These are phyloP conservation scores for Macrosteles quadrilineatus DNA, from an alignment of 1,140 invertebrate genomes.

Conservation along the genomic window DNA sequence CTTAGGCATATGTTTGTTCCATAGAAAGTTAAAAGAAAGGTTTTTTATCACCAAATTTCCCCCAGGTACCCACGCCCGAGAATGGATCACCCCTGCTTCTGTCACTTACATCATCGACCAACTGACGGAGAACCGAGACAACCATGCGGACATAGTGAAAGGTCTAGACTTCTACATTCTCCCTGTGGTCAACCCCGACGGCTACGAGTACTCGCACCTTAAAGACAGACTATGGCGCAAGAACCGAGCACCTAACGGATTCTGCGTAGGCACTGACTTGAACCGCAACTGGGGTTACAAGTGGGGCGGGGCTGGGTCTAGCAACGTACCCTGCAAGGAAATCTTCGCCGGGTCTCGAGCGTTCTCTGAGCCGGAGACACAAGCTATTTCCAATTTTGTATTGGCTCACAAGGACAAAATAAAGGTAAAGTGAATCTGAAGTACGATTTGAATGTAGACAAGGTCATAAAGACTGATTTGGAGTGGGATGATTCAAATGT, in stretches of 20 bases:
- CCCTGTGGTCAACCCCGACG: conserved; percentile 64
- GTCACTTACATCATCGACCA: conserved; percentile 69
- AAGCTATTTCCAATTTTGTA: conserved; percentile 49
- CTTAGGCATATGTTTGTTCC: too few species aligned
- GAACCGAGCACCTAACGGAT: conserved; percentile 57
- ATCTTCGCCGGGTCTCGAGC: conserved; percentile 74
- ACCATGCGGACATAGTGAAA: conserved; percentile 67
- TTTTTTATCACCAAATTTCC: too few species aligned
- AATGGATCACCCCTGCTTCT: conserved; percentile 79
- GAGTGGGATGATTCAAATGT: too few species aligned
- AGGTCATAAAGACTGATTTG: too few species aligned
- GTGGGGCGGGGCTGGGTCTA: conserved; percentile 73
- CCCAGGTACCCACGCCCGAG: conserved; percentile 67
- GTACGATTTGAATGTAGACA: too few species aligned
- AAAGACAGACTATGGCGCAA: conserved; percentile 81
- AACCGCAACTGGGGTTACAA: conserved; percentile 71
- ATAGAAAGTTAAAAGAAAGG: too few species aligned
- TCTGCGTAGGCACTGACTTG: conserved; percentile 60
- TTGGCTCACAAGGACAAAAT: conserved; percentile 37
- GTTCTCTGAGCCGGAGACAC: conserved; percentile 85
- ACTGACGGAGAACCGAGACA: conserved; percentile 71
- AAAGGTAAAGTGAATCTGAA: conserved; percentile 37
- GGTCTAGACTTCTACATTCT: conserved; percentile 60
- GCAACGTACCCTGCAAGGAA: conserved; percentile 73
- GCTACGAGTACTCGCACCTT: conserved; percentile 64